Evolutionary conservation across 2,113 vertebrate genomes (phyloP), one percentile per base, ranked within the genome.

Genomic region (pig (Sus scrofa)): DNA sequence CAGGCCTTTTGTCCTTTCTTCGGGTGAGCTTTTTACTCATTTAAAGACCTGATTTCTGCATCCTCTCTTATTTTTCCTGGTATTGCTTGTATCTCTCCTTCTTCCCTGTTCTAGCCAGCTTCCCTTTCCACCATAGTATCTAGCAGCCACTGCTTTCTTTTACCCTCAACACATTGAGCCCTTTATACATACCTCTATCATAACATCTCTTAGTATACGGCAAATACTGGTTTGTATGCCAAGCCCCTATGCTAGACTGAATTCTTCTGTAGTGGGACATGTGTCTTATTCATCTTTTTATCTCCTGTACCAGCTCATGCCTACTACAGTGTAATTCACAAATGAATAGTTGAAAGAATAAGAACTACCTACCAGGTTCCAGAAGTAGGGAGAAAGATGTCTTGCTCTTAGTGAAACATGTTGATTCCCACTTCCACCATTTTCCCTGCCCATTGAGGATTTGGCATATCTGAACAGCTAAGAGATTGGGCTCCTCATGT

Each of bases 271-370:
- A 22, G 32, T 20, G 87, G 32, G 77, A 75, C 75, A 12, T 89
- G 13, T 89, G 68, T 89, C 15, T 58, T 86, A n/a, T 0, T 85
- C 86, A 65, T 79, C 20, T 79, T 93, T 86, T 70, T 44, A 56
- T 93, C 44, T 94, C 32, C 34, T 94, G 14, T 83, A 37, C 39
- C 56, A 75, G 52, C 15, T n/a, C 32, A 77, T 73, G 37, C 19
- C n/a, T 34, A 32, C 18, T 94, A 78, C 77, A 92, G 34, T 86
- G 85, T 34, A 93, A 77, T 74, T 90, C 77, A 65, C 20, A 50
- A 94, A 24, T 86, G n/a, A 58, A 60, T 91, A 81, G 77, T 60
- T 96, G 22, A 94, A 85, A 93, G 56, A 71, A 63, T 78, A 37
- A 93, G 19, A 93, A 32, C 16, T 75, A 24, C 84, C 60, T 65